phyloP scores from a whole-genome alignment of 2,888 invertebrate species.

The Diaperis boleti region DNA sequence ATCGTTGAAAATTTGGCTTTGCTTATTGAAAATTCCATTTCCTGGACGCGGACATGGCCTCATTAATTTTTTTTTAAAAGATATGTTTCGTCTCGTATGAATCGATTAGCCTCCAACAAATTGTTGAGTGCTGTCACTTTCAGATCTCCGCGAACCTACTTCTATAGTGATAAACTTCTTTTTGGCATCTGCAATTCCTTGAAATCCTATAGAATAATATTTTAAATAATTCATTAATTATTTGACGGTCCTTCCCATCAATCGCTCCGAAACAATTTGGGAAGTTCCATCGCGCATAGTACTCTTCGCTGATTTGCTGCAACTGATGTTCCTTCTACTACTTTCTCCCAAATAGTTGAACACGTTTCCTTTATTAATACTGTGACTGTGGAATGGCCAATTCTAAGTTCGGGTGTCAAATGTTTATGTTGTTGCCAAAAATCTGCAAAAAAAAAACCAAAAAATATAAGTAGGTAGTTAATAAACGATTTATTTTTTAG shows the following conservation, averaged over 20 bases:
- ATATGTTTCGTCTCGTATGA: not conserved
- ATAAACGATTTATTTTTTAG: not conserved
- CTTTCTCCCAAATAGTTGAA: not conserved
- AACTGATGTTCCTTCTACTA: not conserved
- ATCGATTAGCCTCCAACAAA: not conserved
- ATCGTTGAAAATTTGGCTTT: not conserved
- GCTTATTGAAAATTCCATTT: not conserved
- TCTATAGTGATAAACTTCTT: not conserved
- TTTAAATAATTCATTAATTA: not conserved
- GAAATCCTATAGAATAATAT: not conserved
- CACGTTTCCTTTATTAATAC: not conserved
- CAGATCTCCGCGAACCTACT: not conserved
- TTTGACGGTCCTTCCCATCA: not conserved
- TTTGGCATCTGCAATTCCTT: not conserved
- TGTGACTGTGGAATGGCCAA: not conserved
- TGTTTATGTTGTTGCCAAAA: not conserved
- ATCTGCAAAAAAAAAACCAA: not conserved
- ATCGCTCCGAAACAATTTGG: not conserved
- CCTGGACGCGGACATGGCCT: not conserved
- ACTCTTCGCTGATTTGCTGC: not conserved
- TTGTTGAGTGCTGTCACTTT: not conserved
- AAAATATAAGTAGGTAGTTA: not conserved
- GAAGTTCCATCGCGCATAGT: not conserved
- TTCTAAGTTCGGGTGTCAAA: not conserved
- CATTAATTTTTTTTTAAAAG: not conserved